Evolutionary conservation across 1,140 invertebrate genomes (phyloP).

Genomic region (Caerostris extrusa): DNA sequence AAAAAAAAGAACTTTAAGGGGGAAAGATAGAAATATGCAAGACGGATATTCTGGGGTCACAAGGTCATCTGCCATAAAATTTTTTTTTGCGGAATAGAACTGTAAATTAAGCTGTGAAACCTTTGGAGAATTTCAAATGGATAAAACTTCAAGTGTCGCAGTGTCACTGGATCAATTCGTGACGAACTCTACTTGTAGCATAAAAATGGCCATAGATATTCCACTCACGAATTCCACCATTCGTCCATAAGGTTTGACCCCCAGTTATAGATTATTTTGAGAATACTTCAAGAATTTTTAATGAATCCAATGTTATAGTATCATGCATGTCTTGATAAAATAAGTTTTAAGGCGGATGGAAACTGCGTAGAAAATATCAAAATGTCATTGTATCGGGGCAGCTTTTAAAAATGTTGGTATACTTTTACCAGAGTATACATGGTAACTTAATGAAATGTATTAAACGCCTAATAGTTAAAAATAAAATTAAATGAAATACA

Average conservation of each 20-base stretch:
- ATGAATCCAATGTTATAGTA: not conserved
- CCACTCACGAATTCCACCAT: slow-evolving; percentile 3
- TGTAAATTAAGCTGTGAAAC: slow-evolving; percentile 42
- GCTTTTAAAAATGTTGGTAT: no score
- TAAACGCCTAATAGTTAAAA: no score
- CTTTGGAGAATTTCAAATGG: slow-evolving; percentile 16
- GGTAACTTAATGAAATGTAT: no score
- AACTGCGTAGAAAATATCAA: no score
- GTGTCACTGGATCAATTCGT: slow-evolving; percentile 37
- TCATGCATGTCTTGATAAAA: no score
- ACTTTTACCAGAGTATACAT: no score
- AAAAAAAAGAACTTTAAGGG: not conserved
- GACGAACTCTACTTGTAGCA: not conserved
- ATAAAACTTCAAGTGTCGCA: not conserved
- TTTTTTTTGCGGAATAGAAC: not conserved
- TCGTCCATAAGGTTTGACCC: not conserved
- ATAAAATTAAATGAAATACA: no score
- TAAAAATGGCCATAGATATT: not conserved
- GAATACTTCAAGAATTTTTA: not conserved
- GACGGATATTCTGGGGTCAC: slow-evolving; percentile 9
- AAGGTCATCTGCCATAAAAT: slow-evolving; percentile 5
- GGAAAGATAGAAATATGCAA: not conserved
- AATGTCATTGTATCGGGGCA: no score
- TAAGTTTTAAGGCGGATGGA: no score
- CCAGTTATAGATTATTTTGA: not conserved